A percentile compares a stretch with the other conserved stretches of the same genome.
These are phyloP conservation scores for Zophobas atratus DNA, from an alignment of 1,140 invertebrate species.

Conservation along the genomic window DNA sequence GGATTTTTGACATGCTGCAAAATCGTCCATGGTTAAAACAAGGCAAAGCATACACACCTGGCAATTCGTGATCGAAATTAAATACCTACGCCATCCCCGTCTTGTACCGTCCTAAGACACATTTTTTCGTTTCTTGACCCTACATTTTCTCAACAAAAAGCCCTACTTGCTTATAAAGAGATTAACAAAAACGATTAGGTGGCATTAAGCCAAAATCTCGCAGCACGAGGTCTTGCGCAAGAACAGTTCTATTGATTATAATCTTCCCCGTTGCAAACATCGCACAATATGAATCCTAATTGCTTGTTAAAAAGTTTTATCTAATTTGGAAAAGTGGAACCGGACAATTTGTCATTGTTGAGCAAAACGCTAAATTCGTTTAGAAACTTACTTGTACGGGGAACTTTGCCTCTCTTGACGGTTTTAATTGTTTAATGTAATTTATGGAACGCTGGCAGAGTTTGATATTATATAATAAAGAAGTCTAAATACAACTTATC, in stretches of 20 bases:
- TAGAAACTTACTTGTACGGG: no score
- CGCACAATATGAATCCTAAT: constrained; percentile 9
- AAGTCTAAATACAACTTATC: no score
- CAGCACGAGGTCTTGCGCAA: constrained; percentile 38
- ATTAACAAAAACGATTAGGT: constrained; percentile 27
- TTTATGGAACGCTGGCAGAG: no score
- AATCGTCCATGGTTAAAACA: constrained; percentile 11
- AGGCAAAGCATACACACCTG: not conserved
- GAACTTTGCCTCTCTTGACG: no score
- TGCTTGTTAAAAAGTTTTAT: constrained; percentile 8
- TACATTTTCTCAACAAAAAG: constrained; percentile 11
- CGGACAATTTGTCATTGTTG: not conserved
- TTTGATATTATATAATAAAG: no score
- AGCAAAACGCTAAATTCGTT: no score
- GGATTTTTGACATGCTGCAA: constrained; percentile 51
- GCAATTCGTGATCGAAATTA: not conserved
- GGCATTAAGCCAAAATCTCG: constrained; percentile 35
- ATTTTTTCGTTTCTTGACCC: constrained; percentile 15
- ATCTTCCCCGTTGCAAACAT: constrained; percentile 3
- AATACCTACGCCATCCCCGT: not conserved
- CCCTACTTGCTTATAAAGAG: constrained; percentile 1
- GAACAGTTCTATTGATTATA: constrained; percentile 43
- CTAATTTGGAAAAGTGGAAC: not conserved
- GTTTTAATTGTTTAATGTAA: no score
- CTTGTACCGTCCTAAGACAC: not conserved